Evolutionary conservation across 2,888 invertebrate species (phyloP).

Genomic region (Heliconius cydno): DNA sequence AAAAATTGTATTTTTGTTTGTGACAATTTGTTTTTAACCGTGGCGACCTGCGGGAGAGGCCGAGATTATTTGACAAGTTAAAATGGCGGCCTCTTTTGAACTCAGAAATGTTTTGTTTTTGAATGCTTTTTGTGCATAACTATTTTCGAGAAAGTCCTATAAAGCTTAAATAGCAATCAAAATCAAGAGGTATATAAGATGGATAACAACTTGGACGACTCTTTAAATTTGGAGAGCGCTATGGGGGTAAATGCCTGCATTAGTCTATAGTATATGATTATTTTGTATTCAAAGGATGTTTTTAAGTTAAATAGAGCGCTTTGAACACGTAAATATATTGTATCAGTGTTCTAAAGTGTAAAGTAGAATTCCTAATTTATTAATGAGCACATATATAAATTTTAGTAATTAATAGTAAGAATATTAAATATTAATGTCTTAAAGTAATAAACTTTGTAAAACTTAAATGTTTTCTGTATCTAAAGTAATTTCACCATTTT

Average conservation of each 20-base stretch:
- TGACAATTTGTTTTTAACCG: slow-evolving; percentile 79
- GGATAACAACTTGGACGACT: slow-evolving; percentile 77
- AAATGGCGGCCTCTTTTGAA: slow-evolving; percentile 84
- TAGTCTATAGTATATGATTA: slow-evolving; percentile 27
- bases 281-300: not conserved
- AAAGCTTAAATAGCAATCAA: slow-evolving; percentile 26
- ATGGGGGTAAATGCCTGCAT: slow-evolving; percentile 68
- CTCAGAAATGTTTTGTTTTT: slow-evolving; percentile 60
- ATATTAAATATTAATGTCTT: not conserved
- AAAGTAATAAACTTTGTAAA: not conserved
- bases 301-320: not conserved
- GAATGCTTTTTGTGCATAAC: slow-evolving; percentile 43
- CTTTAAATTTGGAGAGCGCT: slow-evolving; percentile 69
- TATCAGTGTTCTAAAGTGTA: not conserved
- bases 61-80: slow-evolving; percentile 74
- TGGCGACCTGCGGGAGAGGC: slow-evolving; percentile 69
- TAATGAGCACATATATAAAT: not conserved
- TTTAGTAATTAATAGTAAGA: too few relatives aligned
- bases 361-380: not conserved
- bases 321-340: not conserved
- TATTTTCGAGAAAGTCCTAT: slow-evolving; percentile 31
- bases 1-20: slow-evolving; percentile 49
- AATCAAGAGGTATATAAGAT: slow-evolving; percentile 54
- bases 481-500: not conserved
- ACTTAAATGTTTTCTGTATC: not conserved